Percentiles rank a stretch among this genome's conserved stretches.
These are phyloP conservation scores for Caiman crocodilus DNA, from an alignment of 2,797 vertebrate genomes.

Conservation along the genomic window DNA sequence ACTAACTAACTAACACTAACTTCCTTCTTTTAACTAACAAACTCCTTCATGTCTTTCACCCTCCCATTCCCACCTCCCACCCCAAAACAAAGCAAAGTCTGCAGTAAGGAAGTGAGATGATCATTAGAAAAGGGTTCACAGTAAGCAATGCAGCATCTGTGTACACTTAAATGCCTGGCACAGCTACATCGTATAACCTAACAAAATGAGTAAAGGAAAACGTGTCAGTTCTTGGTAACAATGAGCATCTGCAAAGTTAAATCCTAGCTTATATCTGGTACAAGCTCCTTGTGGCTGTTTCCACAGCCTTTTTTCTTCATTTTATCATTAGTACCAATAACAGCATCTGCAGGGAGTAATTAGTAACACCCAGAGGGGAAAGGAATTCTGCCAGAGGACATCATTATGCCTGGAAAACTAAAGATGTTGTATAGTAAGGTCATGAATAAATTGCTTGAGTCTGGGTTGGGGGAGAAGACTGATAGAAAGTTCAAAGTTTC, in stretches of 20 bases:
- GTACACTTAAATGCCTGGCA: not conserved
- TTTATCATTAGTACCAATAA: slow-evolving; percentile 74
- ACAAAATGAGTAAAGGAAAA: not conserved
- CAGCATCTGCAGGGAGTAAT: slow-evolving; percentile 88
- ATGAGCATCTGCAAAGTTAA: not conserved
- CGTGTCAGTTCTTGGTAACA: not conserved
- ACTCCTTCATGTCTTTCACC: not conserved
- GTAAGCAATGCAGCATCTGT: not conserved
- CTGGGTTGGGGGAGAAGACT: slow-evolving; percentile 16
- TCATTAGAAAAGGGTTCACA: not conserved
- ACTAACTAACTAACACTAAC: not conserved
- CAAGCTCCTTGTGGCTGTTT: slow-evolving; percentile 46
- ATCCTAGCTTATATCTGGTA: not conserved
- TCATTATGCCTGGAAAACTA: slow-evolving; percentile 65
- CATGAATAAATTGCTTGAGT: slow-evolving; percentile 63
- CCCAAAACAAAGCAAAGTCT: not conserved
- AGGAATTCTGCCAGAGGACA: slow-evolving; percentile 81
- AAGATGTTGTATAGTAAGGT: slow-evolving; percentile 64
- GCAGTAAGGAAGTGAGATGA: not conserved
- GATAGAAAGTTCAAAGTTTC: slow-evolving; percentile 44
- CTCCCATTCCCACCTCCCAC: not conserved
- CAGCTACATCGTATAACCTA: fast-evolving
- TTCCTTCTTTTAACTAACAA: not conserved
- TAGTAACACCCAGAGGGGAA: slow-evolving; percentile 86
- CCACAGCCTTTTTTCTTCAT: slow-evolving; percentile 80